Evolutionary conservation across 1,140 invertebrate species (phyloP).

Genomic region (Cepaea nemoralis): DNA sequence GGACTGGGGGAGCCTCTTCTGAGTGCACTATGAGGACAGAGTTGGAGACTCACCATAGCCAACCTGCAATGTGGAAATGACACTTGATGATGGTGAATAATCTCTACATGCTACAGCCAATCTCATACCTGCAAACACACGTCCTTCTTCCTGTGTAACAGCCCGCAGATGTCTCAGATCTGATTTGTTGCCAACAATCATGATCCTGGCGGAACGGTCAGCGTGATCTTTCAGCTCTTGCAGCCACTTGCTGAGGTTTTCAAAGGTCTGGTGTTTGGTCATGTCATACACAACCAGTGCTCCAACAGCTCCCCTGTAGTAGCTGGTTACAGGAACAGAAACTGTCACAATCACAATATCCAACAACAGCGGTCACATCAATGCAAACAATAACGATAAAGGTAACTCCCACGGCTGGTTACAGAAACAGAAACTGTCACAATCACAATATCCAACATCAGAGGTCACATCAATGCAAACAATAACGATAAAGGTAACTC

Average conservation of each 20-base stretch:
- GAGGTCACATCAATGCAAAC: no score
- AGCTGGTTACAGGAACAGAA: slow-evolving; percentile 54
- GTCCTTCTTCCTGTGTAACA: slow-evolving; percentile 94
- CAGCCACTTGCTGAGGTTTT: slow-evolving; percentile 65
- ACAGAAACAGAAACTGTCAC: no score
- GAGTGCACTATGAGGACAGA: no score
- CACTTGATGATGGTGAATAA: no score
- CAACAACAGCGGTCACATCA: background rate
- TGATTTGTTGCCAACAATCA: slow-evolving; percentile 71
- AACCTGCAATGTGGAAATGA: no score
- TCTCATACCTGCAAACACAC: slow-evolving; percentile 83
- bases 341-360: background rate
- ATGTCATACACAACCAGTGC: slow-evolving; percentile 71
- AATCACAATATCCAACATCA: no score
- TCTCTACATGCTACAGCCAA: no score
- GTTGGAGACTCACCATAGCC: no score
- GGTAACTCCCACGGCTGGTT: no score
- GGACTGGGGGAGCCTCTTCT: no score
- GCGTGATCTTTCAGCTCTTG: slow-evolving; percentile 67
- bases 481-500: no score
- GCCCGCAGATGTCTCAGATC: slow-evolving; percentile 65
- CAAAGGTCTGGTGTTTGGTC: slow-evolving; percentile 66
- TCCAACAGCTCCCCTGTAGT: slow-evolving; percentile 69
- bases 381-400: no score
- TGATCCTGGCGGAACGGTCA: slow-evolving; percentile 67